Conservation (phyloP, 2,113 vertebrate species). For the Callithrix jacchus region DNA sequence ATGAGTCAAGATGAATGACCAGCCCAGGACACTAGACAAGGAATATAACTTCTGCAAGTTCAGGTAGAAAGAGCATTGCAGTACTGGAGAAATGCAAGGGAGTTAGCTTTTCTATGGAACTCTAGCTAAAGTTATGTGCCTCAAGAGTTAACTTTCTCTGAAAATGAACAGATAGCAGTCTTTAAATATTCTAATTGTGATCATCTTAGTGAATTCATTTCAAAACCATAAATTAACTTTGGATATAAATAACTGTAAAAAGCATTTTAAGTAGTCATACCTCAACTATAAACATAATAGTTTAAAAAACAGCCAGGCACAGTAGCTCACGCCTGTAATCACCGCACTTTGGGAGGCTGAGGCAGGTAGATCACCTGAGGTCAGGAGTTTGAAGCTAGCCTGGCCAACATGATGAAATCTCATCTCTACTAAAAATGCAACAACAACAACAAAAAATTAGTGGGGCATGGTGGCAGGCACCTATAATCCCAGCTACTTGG, state of each 20-base stretch:
- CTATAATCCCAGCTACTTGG: too few relatives aligned
- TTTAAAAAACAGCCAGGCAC: neutral
- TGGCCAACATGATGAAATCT: too few relatives aligned
- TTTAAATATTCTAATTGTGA: neutral
- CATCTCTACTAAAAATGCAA: too few relatives aligned
- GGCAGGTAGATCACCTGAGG: too few relatives aligned
- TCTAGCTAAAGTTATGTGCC: neutral
- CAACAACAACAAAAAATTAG: too few relatives aligned
- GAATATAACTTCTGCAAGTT: neutral
- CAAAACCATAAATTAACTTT: neutral
- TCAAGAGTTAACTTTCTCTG: neutral
- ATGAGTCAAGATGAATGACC: neutral
- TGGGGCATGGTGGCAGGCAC: fast-evolving
- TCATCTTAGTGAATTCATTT: neutral
- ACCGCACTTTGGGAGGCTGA: too few relatives aligned
- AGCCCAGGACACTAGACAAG: neutral
- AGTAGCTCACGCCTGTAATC: too few relatives aligned
- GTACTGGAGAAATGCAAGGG: neutral
- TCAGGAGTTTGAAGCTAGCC: too few relatives aligned
- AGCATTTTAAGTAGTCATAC: neutral
- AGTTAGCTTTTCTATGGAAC: neutral
- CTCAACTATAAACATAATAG: neutral
- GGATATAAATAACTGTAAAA: neutral
- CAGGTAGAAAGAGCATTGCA: too few relatives aligned
- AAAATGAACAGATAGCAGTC: neutral